Conservation (phyloP, 2,888 invertebrate species). For the Lycophotia porphyrea region DNA sequence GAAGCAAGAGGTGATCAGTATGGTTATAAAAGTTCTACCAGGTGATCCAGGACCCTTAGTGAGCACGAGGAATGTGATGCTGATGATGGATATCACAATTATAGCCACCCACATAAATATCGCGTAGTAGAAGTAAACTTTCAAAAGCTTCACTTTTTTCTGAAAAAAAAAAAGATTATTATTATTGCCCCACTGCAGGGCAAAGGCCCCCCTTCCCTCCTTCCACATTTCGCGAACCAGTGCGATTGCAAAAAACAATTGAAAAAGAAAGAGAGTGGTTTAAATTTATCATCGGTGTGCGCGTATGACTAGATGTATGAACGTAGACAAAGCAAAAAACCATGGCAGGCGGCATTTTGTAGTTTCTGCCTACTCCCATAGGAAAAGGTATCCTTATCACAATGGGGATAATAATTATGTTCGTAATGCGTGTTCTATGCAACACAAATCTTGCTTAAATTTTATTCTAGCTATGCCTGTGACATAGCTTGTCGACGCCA, state of each 20-base stretch:
- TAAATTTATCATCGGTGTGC: background rate
- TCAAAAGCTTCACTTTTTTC: conserved; percentile 49
- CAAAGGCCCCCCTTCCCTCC: too few species aligned
- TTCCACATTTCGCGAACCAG: too few species aligned
- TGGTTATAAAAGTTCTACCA: background rate
- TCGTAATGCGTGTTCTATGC: background rate
- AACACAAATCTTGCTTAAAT: background rate
- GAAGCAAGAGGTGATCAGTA: background rate
- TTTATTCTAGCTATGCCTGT: too few species aligned
- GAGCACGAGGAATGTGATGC: background rate
- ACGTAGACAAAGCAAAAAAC: background rate
- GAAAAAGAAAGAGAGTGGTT: too few species aligned
- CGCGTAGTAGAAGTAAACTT: conserved; percentile 41
- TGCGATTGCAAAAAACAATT: too few species aligned
- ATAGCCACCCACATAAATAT: conserved; percentile 26
- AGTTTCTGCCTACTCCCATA: background rate
- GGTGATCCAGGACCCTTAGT: fast-evolving
- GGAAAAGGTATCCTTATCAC: background rate
- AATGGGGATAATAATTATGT: background rate
- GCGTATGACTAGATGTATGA: background rate
- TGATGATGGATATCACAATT: background rate
- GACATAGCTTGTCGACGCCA: too few species aligned
- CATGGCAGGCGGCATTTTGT: background rate
- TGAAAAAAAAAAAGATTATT: conserved; percentile 12
- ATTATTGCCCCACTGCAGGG: too few species aligned